phyloP scores from a whole-genome alignment of 2,888 invertebrate genomes.

The Uloborus plumipes region DNA sequence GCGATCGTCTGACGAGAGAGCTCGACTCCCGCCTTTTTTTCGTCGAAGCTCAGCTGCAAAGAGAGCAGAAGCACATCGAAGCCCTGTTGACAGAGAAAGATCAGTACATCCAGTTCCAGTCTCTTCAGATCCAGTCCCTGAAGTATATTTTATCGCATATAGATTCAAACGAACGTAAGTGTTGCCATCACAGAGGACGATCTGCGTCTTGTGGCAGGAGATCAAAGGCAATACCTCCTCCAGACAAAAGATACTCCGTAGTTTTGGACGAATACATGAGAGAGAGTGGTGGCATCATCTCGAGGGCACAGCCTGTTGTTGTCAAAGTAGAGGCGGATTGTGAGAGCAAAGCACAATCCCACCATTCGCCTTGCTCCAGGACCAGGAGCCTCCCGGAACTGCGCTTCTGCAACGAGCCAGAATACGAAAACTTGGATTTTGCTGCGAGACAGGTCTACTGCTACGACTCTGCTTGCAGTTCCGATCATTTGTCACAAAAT shows the following conservation, averaged over 20 bases:
- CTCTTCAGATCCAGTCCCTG: conserved; percentile 39
- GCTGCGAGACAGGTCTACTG: too few species aligned
- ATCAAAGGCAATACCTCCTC: not conserved
- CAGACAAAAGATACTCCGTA: conserved; percentile 36
- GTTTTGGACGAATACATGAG: conserved; percentile 56
- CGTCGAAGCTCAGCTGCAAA: conserved; percentile 48
- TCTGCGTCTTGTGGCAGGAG: conserved; percentile 28
- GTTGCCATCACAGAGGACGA: conserved; percentile 13
- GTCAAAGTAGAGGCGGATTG: conserved; percentile 21
- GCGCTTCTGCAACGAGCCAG: not conserved
- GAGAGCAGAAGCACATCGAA: conserved; percentile 58
- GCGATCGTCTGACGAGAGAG: conserved; percentile 44
- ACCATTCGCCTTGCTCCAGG: conserved; percentile 14
- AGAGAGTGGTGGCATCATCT: conserved; percentile 34
- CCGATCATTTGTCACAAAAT: conserved; percentile 1
- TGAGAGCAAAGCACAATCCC: not conserved
- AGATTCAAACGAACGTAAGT: conserved; percentile 13
- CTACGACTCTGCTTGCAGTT: not conserved
- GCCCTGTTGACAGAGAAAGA: conserved; percentile 46
- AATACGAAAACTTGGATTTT: not conserved
- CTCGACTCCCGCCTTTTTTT: conserved; percentile 46
- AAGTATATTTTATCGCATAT: conserved; percentile 35
- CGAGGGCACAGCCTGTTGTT: conserved; percentile 50
- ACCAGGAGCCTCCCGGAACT: conserved; percentile 41
- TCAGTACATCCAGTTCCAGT: conserved; percentile 45